These are phyloP conservation scores for Dione juno DNA, from an alignment of 2,888 invertebrate species.

Conservation along the genomic window DNA sequence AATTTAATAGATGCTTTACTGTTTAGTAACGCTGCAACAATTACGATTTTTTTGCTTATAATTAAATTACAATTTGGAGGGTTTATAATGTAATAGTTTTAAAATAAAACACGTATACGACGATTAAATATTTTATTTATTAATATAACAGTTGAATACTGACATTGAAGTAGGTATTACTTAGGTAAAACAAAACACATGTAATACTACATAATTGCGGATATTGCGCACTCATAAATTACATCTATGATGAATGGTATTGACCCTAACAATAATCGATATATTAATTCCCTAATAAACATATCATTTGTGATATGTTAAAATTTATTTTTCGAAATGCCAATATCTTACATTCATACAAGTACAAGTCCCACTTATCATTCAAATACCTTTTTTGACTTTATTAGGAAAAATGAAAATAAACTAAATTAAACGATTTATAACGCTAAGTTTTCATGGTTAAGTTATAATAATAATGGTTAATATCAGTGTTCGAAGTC, in stretches of 20 bases:
- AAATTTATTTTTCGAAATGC: neutral
- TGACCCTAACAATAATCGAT: constrained; percentile 18
- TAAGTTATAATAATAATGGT: neutral
- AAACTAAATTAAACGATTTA: neutral
- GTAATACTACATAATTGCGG: constrained; percentile 69
- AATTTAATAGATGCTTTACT: no score
- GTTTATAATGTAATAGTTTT: constrained; percentile 31
- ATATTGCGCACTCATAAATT: constrained; percentile 48
- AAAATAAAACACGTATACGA: constrained; percentile 48
- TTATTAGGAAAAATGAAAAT: neutral
- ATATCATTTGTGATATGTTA: constrained; percentile 35
- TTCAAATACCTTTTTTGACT: neutral
- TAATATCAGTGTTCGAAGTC: neutral
- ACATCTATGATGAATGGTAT: constrained; percentile 28
- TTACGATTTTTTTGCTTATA: no score
- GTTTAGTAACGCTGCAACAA: neutral
- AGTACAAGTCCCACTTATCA: neutral
- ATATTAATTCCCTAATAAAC: constrained; percentile 20
- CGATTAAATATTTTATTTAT: constrained; percentile 78
- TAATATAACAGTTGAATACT: constrained; percentile 78
- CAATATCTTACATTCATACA: constrained; percentile 7
- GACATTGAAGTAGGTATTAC: constrained; percentile 58
- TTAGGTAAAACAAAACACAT: constrained; percentile 55
- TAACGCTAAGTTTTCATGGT: neutral
- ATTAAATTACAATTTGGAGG: neutral